Conservation (phyloP, 2,797 vertebrate genomes). For the Poeciliopsis turneri region DNA sequence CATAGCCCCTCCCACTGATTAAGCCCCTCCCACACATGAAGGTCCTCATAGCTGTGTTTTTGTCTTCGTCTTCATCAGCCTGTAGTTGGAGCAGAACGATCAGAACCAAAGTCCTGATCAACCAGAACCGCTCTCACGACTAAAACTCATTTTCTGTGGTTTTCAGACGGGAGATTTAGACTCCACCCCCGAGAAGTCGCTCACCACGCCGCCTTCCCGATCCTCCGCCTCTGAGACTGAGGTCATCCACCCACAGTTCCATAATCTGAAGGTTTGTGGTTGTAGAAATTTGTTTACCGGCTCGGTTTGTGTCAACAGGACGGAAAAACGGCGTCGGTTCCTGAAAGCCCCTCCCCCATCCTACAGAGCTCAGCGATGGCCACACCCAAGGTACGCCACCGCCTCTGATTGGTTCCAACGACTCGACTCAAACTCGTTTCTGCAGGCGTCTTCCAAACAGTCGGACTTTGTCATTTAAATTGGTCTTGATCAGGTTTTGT, state of each 20-base stretch:
- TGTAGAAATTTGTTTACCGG: background rate
- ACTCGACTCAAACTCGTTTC: background rate
- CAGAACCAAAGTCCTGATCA: background rate
- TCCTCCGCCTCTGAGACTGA: slow-evolving; percentile 82
- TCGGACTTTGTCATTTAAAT: background rate
- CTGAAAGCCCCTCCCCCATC: slow-evolving; percentile 51
- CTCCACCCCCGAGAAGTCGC: slow-evolving; percentile 77
- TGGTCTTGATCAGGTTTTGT: background rate
- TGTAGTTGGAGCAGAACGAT: background rate
- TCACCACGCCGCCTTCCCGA: slow-evolving; percentile 78
- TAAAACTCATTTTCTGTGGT: slow-evolving; percentile 15
- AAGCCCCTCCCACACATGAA: background rate
- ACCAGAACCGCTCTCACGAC: background rate
- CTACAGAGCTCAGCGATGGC: slow-evolving; percentile 67
- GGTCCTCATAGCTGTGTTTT: background rate
- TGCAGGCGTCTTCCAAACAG: background rate
- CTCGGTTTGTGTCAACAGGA: slow-evolving; percentile 67
- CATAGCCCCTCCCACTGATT: background rate
- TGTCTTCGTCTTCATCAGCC: background rate
- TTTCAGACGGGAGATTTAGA: slow-evolving; percentile 88
- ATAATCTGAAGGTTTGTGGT: background rate
- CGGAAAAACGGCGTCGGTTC: slow-evolving; percentile 54
- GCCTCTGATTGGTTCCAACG: background rate
- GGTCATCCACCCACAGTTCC: slow-evolving; percentile 73
- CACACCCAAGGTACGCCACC: slow-evolving; percentile 70